Conservation (phyloP, 1,140 invertebrate species). For the Helicorthomorpha holstii region DNA sequence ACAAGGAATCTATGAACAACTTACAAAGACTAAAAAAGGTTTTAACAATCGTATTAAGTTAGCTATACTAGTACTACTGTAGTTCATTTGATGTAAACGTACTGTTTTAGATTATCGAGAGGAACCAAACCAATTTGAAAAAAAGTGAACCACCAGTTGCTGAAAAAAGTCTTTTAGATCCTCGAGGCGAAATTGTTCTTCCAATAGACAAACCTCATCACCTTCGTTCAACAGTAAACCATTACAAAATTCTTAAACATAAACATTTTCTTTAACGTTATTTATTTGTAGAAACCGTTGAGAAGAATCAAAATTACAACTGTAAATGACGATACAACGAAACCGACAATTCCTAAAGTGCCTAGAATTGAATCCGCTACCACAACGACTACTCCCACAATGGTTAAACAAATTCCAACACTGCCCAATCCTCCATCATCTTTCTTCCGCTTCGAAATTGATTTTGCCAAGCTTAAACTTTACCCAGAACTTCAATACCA, state of each 20-base stretch:
- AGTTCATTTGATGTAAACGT: neutral
- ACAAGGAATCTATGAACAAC: slow-evolving; percentile 39
- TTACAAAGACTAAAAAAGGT: slow-evolving; percentile 38
- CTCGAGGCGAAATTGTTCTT: too few relatives aligned
- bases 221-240: neutral
- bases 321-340: slow-evolving; percentile 3
- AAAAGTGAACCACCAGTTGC: slow-evolving; percentile 9
- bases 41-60: neutral
- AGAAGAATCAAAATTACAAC: neutral
- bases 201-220: too few relatives aligned
- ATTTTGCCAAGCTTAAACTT: neutral
- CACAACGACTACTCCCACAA: neutral
- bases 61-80: neutral
- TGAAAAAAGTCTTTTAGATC: too few relatives aligned
- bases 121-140: slow-evolving; percentile 13
- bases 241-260: too few relatives aligned
- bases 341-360: neutral
- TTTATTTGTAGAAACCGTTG: neutral
- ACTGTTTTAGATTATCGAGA: slow-evolving; percentile 13
- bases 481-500: neutral
- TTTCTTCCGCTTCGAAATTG: neutral
- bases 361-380: neutral
- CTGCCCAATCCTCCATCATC: slow-evolving; percentile 8
- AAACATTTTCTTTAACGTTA: neutral
- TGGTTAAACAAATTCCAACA: slow-evolving; percentile 2